These are phyloP conservation scores for Drosophila falleni DNA, from an alignment of 2,888 invertebrate species.

Conservation along the genomic window DNA sequence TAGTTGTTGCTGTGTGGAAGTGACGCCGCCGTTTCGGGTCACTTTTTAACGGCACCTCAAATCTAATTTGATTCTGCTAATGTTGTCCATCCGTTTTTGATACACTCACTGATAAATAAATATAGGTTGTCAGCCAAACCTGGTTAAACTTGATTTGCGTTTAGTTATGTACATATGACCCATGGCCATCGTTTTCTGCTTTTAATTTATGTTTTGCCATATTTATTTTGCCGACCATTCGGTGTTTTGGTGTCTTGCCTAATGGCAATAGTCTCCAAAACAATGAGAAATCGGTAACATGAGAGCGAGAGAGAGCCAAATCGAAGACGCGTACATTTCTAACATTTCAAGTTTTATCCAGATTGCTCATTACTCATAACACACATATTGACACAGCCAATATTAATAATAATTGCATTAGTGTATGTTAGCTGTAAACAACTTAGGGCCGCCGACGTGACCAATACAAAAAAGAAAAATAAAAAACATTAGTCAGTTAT, in stretches of 20 bases:
- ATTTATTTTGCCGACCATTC: slow-evolving; percentile 31
- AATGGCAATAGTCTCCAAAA: slow-evolving; percentile 27
- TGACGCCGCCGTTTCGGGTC: slow-evolving; percentile 39
- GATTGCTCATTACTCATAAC: slow-evolving; percentile 75
- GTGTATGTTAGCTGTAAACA: slow-evolving; percentile 39
- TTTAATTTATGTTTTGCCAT: slow-evolving; percentile 53
- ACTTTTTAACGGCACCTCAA: slow-evolving; percentile 27
- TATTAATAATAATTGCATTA: slow-evolving; percentile 33
- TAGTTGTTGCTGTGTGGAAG: slow-evolving; percentile 22
- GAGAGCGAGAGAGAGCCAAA: slow-evolving; percentile 7
- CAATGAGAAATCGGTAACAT: slow-evolving; percentile 29
- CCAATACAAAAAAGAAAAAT: slow-evolving; percentile 20
- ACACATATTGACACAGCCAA: slow-evolving; percentile 24
- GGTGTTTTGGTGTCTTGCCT: slow-evolving; percentile 14
- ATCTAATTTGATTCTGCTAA: slow-evolving; percentile 28
- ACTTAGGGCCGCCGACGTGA: slow-evolving; percentile 42
- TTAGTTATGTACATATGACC: slow-evolving; percentile 14
- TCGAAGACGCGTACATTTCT: slow-evolving; percentile 18
- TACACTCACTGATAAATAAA: slow-evolving; percentile 54
- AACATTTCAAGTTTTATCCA: slow-evolving; percentile 55
- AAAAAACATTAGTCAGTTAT: slow-evolving; percentile 20
- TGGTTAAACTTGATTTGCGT: slow-evolving; percentile 65
- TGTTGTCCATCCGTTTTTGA: slow-evolving; percentile 46
- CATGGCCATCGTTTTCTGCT: slow-evolving; percentile 24
- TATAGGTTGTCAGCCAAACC: slow-evolving; percentile 56